Evolutionary conservation across 2,888 invertebrate species (phyloP).

Genomic region (Polydrusus tereticollis): DNA sequence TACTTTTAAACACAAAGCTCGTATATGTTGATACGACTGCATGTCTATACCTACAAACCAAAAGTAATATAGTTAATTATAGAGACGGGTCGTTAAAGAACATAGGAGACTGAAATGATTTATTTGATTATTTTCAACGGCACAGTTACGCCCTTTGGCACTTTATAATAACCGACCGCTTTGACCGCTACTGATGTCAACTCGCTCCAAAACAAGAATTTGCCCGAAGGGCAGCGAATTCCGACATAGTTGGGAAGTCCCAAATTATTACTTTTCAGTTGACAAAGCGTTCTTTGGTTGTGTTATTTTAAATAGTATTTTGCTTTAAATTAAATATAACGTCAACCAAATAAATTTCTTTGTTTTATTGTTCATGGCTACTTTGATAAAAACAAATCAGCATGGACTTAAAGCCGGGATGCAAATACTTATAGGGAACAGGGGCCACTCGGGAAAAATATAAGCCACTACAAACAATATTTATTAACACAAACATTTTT

Average conservation of each 20-base stretch:
- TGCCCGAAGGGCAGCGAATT: slow-evolving; percentile 24
- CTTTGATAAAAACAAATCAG: too few relatives aligned
- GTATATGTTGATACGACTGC: slow-evolving; percentile 2
- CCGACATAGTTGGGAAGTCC: slow-evolving; percentile 30
- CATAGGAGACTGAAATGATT: slow-evolving; percentile 50
- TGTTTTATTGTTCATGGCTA: too few relatives aligned
- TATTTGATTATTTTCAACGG: slow-evolving; percentile 54
- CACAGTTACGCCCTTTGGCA: slow-evolving; percentile 54
- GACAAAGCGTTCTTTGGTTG: slow-evolving; percentile 19
- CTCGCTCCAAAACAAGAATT: slow-evolving; percentile 47
- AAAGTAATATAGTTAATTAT: slow-evolving; percentile 49
- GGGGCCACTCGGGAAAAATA: too few relatives aligned
- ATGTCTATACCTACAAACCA: slow-evolving; percentile 27
- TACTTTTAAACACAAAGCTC: slow-evolving; percentile 23
- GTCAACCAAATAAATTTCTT: too few relatives aligned
- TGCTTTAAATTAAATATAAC: too few relatives aligned
- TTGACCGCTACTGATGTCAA: slow-evolving; percentile 54
- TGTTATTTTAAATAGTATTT: slow-evolving; percentile 17
- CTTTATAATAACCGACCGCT: slow-evolving; percentile 52
- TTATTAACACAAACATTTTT: too few relatives aligned
- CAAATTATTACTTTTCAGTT: slow-evolving; percentile 30
- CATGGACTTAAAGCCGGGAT: too few relatives aligned
- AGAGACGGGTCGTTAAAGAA: slow-evolving; percentile 45
- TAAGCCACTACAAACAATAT: too few relatives aligned
- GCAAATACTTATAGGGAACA: too few relatives aligned